A percentile compares a stretch with the other conserved stretches of the same genome.
Conservation (phyloP, 2,113 vertebrate genomes). For the Butastur rufipennis region DNA sequence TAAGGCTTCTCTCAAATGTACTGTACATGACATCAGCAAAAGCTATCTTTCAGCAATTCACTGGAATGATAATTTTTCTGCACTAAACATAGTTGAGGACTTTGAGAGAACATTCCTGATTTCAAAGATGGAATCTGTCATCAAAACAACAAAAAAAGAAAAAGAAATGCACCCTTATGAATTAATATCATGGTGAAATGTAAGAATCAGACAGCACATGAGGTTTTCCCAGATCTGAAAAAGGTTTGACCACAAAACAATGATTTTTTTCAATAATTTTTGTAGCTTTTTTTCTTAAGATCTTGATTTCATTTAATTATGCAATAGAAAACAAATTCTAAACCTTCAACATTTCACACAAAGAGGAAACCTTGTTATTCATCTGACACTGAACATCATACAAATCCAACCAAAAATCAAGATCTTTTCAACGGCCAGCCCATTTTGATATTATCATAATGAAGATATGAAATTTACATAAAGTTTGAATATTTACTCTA, state of each 20-base stretch:
- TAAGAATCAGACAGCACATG: not conserved
- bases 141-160: not conserved
- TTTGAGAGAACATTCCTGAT: not conserved
- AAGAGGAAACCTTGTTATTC: not conserved
- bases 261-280: not conserved
- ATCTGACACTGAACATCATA: not conserved
- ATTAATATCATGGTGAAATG: not conserved
- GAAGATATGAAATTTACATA: not conserved
- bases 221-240: not conserved
- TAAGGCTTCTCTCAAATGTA: not conserved
- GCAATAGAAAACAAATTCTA: not conserved
- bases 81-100: not conserved
- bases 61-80: not conserved
- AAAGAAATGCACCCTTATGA: not conserved
- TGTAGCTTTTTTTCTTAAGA: not conserved
- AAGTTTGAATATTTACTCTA: not conserved
- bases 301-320: not conserved
- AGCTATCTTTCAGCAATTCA: not conserved
- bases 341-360: not conserved
- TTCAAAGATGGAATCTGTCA: not conserved
- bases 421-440: not conserved
- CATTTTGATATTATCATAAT: not conserved
- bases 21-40: not conserved
- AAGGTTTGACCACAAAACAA: not conserved
- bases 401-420: not conserved